Evolutionary conservation across 1,140 invertebrate genomes (phyloP), one percentile per base, ranked within the genome.

Genomic region (Megalonaias nervosa): DNA sequence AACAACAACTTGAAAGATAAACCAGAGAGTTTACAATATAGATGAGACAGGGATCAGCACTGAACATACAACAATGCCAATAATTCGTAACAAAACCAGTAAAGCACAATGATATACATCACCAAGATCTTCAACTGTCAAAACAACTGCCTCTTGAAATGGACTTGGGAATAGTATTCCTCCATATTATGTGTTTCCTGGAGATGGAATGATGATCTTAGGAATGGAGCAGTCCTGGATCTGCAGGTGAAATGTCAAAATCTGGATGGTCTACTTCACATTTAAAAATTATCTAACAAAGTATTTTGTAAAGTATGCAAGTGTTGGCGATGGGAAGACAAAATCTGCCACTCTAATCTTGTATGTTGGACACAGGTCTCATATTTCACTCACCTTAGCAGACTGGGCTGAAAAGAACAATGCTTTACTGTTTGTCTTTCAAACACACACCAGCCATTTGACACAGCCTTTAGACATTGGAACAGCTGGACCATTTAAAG

Each of bases 41-140:
- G 91, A 91, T 83, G 89, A 91, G 80, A 91, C 91, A 77, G 88
- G 86, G 12, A 89, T 88, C 80, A 80, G 84, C 14, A 64, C 91
- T 48, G 87, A 81, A 9, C 90, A 92, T 71, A 75, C 90, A 31
- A 60, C 77, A 19, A n/a, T 74, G n/a, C 67, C 65, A 71, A 62
- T 76, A 55, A 61, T 71, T 65, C 1, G 73, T 48, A 26, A 15
- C 61, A 23, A 17, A 12, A 31, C 14, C 17, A 19, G 31, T 21
- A 21, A 26, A 6, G 84, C 88, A 67, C 85, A 84, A 66, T 70
- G 31, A 72, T 88, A 91, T 80, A 77, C 91, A 5, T 83, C 88
- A 64, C 58, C 81, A 81, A 90, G 87, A 83, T 87, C 83, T 9
- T 85, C 91, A 81, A 91, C 87, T 74, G 89, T 90, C 5, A 91